Evolutionary conservation across 2,113 vertebrate species (phyloP), one percentile per base, ranked within the genome.

Genomic region (Eolophus roseicapilla): DNA sequence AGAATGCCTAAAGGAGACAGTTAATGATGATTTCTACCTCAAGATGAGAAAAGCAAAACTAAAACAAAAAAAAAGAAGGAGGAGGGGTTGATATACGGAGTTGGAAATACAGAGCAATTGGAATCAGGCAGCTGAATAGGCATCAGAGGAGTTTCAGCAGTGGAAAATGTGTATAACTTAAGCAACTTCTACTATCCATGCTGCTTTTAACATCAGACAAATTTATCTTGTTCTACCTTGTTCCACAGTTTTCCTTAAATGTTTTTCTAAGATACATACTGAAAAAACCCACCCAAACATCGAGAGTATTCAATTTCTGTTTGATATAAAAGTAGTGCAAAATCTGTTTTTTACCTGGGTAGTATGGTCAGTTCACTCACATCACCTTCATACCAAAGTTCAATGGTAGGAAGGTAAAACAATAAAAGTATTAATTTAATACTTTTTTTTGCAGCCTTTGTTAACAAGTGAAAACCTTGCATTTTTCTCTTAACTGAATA

Each of bases 211-310:
- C 14, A 46, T 86, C 13, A 67, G 6, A 67, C 11, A 52, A 33
- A 62, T 67, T 39, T 83, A 46, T 24, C 18, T 85, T 27, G 9
- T 74, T 90, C 11, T 90, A 17, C 18, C 10, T 52, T 49, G 4
- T 84, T 80, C 7, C 7, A 24, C 3, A 59, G 15, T 25, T 76
- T 75, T 69, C 11, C 11, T 80, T 46, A 86, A 80, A 79, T 70
- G 3, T 0, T 81, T 93, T 94, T 79, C 23, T 55, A 41, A 65
- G 23, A 19, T 20, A 41, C 9, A 52, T 25, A 28, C 7, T 29
- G 13, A 4, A 35, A 69, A 63, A 33, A 0, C 11, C 0, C 29
- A 35, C 35, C 13, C 18, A 31, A 17, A 3, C 3, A n/a, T 25
- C 41, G 5, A 59, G 15, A 62, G 1, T 28, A 63, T 62, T 62